Evolutionary conservation across 2,797 vertebrate genomes (phyloP).

Genomic region (Hydrocynus forskahlii): DNA sequence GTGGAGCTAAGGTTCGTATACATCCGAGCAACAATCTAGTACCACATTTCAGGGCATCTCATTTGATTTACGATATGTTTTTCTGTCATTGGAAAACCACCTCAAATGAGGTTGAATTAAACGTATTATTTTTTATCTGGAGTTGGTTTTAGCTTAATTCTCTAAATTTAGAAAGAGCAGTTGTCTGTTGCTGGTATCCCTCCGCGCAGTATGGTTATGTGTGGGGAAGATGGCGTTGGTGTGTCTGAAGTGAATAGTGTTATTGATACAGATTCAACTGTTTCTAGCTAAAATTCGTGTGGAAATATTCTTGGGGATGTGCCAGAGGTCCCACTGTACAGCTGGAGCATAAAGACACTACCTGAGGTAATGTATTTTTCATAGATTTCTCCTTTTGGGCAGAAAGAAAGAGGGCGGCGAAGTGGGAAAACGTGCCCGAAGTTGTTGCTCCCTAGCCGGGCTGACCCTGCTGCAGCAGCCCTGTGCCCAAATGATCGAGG

Average conservation of each 20-base stretch:
- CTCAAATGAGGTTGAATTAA: neutral
- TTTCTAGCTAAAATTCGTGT: neutral
- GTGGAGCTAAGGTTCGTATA: neutral
- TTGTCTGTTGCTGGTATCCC: neutral
- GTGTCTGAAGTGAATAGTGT: neutral
- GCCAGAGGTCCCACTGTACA: neutral
- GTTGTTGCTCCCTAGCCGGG: neutral
- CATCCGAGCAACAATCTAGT: slow-evolving; percentile 50
- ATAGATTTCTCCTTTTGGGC: neutral
- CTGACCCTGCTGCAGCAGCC: neutral
- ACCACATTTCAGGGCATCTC: neutral
- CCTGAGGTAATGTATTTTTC: neutral
- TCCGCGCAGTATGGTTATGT: slow-evolving; percentile 44
- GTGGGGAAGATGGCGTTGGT: slow-evolving; percentile 46
- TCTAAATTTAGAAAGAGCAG: neutral
- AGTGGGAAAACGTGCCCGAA: neutral
- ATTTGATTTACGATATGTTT: neutral
- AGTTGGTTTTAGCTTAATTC: neutral
- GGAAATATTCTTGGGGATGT: neutral
- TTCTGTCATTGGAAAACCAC: neutral
- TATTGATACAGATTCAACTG: neutral
- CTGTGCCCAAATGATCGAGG: too few relatives aligned
- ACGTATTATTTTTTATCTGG: neutral
- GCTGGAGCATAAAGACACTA: neutral
- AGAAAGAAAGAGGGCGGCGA: neutral